phyloP scores from a whole-genome alignment of 2,888 invertebrate genomes.

The Limnephilus rhombicus region DNA sequence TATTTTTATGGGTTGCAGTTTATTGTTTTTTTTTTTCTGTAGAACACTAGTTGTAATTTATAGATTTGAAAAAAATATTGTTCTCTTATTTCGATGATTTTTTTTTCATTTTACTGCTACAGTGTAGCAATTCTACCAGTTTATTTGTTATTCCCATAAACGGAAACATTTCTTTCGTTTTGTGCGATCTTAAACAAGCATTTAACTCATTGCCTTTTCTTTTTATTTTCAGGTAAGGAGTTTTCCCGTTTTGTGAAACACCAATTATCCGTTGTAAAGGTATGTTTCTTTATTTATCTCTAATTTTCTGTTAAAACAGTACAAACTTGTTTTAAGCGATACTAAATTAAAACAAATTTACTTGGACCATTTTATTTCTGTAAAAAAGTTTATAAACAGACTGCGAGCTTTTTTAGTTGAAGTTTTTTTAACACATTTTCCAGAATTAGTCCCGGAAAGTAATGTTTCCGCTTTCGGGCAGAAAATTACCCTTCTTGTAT shows the following conservation, averaged over 20 bases:
- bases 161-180: not conserved
- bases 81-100: not conserved
- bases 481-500: constrained; percentile 53
- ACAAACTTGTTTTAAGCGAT: not conserved
- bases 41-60: not conserved
- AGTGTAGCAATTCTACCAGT: not conserved
- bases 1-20: not conserved
- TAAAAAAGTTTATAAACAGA: not conserved
- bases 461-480: constrained; percentile 14
- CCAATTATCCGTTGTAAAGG: not conserved
- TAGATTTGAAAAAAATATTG: not conserved
- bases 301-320: not conserved
- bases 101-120: no score
- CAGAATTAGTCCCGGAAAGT: constrained; percentile 50
- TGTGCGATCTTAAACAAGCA: not conserved
- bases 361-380: not conserved
- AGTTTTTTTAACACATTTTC: constrained; percentile 44
- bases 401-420: not conserved
- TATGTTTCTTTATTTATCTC: not conserved
- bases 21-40: not conserved
- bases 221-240: not conserved
- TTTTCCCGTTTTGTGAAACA: not conserved
- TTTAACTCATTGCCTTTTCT: not conserved
- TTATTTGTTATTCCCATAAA: not conserved
- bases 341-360: not conserved